Conservation (phyloP, 2,797 vertebrate species). For the Cryptoblepharus egeriae region DNA sequence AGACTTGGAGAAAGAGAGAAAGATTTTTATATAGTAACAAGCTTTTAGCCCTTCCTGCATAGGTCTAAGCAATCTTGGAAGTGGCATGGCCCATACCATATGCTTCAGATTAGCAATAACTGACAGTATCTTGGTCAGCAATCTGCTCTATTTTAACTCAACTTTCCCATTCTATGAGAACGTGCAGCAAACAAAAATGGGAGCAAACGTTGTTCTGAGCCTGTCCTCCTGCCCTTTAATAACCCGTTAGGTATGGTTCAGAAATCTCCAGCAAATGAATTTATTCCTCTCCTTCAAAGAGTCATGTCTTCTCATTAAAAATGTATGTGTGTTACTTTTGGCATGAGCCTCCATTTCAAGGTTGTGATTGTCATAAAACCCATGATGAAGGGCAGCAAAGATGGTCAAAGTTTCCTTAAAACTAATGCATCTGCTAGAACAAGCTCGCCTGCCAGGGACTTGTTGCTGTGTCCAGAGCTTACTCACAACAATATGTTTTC, state of each 20-base stretch:
- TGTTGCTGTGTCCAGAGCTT: constrained; percentile 72
- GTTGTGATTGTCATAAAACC: constrained; percentile 72
- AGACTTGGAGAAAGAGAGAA: constrained; percentile 24
- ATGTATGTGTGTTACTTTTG: constrained; percentile 69
- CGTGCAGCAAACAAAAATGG: constrained; percentile 32
- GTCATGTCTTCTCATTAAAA: constrained; percentile 71
- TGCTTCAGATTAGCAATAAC: constrained; percentile 51
- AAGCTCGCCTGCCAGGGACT: constrained; percentile 72
- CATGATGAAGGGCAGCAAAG: constrained; percentile 68
- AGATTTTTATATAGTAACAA: constrained; percentile 45
- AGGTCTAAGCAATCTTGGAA: constrained; percentile 50
- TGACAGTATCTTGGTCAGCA: constrained; percentile 43
- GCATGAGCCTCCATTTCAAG: constrained; percentile 60
- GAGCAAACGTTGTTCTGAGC: constrained; percentile 31
- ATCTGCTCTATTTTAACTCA: constrained; percentile 4
- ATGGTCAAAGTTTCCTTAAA: constrained; percentile 75
- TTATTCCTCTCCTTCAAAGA: constrained; percentile 58
- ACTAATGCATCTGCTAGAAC: constrained; percentile 68
- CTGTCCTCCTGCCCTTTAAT: constrained; percentile 39
- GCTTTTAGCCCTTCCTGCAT: constrained; percentile 61
- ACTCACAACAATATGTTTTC: constrained; percentile 76
- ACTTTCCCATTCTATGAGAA: constrained; percentile 32
- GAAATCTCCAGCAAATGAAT: constrained; percentile 47
- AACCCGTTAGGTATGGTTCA: constrained; percentile 55
- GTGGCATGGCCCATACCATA: constrained; percentile 43